Base-by-base conservation (phyloP, 2,888 invertebrate species). In the Vannuccia rotundouncinata region DNA sequence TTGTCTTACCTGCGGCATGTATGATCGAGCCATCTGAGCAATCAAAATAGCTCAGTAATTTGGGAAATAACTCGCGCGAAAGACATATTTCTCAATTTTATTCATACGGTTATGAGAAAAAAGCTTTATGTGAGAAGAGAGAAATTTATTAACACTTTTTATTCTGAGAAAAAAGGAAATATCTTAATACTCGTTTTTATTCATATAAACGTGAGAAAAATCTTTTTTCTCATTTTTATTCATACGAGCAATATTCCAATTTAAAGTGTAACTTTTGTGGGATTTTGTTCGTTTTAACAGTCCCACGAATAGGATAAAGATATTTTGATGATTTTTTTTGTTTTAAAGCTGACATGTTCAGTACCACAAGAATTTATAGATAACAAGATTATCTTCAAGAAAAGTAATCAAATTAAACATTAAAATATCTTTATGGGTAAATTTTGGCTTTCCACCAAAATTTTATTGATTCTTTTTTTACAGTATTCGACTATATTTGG, bases 361-460 rank as follows among this genome's bases (percentile, higher is more conserved):
- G 22, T 66, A 66, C 25, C 66, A 66, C 25, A 66, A 66, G 66
- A 66, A 66, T 66, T 22, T 66, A 22, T 66, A 5, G 66, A 66
- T 66, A 66, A 66, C 66, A 66, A 27, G 66, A 27, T 66, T 5
- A 66, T 66, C 66, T 22, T 22, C 22, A 66, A 22, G 25, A 66
- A 66, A 66, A 66, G 22, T 66, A 66, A 66, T 66, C 66, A 66
- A 66, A 66, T 66, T 22, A 27, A 66, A 66, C 66, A 66, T 27
- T 22, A 27, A 66, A 66, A 66, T 66, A 66, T 17, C 66, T 66
- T 22, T n/a, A 66, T 22, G 66, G 13, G 66, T 66, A 66, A 66
- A 66, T 22, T 66, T 66, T 66, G 66, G 25, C 66, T 66, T 66
- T 66, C 66, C 66, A 66, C 66, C 66, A 66, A 66, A 66, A 13